Percentiles rank a stretch among this genome's conserved stretches.
Conservation (phyloP, 1,140 invertebrate species). For the Drosophila malerkotliana region DNA sequence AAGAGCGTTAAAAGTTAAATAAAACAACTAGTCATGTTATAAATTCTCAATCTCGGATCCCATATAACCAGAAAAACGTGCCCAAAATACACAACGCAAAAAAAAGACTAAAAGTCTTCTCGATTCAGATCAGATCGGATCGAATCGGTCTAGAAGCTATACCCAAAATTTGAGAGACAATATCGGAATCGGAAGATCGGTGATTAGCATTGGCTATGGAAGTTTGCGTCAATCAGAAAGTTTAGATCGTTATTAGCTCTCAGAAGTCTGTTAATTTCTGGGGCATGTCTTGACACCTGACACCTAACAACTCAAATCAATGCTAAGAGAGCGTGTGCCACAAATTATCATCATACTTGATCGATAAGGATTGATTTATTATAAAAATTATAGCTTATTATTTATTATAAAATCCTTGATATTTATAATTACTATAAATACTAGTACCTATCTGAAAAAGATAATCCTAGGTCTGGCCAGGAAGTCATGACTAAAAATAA, state of each 20-base stretch:
- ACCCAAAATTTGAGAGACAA: background rate
- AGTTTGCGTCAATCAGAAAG: conserved; percentile 59
- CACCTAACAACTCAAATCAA: conserved; percentile 50
- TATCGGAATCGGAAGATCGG: background rate
- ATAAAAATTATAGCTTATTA: background rate
- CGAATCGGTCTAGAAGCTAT: background rate
- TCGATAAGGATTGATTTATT: conserved; percentile 28
- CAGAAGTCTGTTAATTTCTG: conserved; percentile 37
- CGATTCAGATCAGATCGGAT: background rate
- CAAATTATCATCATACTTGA: conserved; percentile 13
- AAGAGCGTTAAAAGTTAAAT: conserved; percentile 3
- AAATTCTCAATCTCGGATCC: conserved; percentile 28
- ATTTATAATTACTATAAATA: conserved; percentile 4
- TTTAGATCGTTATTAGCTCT: conserved; percentile 32
- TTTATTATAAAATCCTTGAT: background rate
- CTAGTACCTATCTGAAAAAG: background rate
- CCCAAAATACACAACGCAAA: conserved; percentile 34
- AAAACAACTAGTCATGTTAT: conserved; percentile 49
- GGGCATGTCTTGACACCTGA: conserved; percentile 27
- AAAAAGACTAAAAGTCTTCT: background rate
- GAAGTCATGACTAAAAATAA: background rate
- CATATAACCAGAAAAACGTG: conserved; percentile 68
- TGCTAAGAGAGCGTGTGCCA: conserved; percentile 56
- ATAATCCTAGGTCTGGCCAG: background rate
- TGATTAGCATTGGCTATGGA: conserved; percentile 3